Conservation (phyloP, 37 sponge, comb jelly and placozoan genomes). For the Halichondria panicea region DNA sequence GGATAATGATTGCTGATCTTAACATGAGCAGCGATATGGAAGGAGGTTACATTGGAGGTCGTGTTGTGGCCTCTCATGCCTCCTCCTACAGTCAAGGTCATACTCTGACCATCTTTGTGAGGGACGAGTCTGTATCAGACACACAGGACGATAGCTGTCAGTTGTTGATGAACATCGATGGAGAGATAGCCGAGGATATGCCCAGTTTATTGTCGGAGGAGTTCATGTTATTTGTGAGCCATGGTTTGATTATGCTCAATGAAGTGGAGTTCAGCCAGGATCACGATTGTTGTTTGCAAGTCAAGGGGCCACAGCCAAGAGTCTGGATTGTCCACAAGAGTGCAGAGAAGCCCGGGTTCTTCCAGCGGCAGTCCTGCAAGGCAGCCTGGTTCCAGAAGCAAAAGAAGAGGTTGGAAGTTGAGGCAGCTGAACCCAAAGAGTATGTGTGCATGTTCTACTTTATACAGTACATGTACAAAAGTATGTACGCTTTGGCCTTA, state of each 20-base stretch:
- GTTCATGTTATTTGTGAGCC: conserved; percentile 7
- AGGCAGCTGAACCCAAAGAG: neutral
- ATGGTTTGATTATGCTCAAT: neutral
- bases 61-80: neutral
- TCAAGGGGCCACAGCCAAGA: neutral
- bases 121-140: neutral
- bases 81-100: neutral
- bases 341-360: neutral
- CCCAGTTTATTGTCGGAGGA: neutral
- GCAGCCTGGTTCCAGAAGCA: neutral
- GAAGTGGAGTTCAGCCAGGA: conserved; percentile 17
- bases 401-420: neutral
- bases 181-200: neutral
- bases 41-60: conserved; percentile 19
- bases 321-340: conserved; percentile 35
- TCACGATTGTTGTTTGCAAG: neutral
- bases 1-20: neutral
- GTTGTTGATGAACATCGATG: neutral
- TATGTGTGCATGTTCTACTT: neutral
- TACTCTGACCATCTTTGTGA: neutral
- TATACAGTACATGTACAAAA: neutral
- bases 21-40: neutral
- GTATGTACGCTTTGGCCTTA: too few relatives aligned
- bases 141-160: neutral
- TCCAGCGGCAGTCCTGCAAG: neutral